Evolutionary conservation across 2,888 invertebrate genomes (phyloP), one percentile per base, ranked within the genome.

Genomic region (Rotaria macrura): DNA sequence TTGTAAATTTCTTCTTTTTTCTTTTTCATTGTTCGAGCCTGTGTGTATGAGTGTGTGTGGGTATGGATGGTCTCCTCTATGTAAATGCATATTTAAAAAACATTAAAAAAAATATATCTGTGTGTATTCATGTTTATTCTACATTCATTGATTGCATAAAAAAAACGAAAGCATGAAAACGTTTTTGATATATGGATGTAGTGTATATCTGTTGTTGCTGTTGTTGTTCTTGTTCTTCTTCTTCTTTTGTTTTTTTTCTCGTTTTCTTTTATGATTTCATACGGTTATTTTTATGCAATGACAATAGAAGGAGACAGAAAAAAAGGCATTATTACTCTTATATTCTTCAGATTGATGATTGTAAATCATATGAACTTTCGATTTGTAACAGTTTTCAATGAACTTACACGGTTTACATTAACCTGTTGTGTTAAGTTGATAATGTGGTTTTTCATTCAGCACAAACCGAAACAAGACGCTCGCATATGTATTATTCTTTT

Each of bases 221-320:
- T 34, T 65, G n/a, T 29, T 65, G 34, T 65, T 49, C 49, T 65
- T 65, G 12, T 34, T 20, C 38, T 65, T 65, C 10, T 65, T 29
- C n/a, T n/a, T n/a, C n/a, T n/a, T n/a, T n/a, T n/a, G n/a, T n/a
- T n/a, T n/a, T n/a, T n/a, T n/a, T n/a, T n/a, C n/a, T n/a, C n/a
- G n/a, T n/a, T 65, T 34, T 65, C 65, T 65, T 65, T 65, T 65
- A 65, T 65, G 65, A 65, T 65, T 65, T 65, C 65, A 65, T 65
- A 65, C 34, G 65, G 34, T 65, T 65, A 65, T 38, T 65, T 65
- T 65, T 65, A 65, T 65, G 65, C 34, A 65, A 65, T 65, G 14
- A 65, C 65, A 65, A 65, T 65, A 65, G 65, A 65, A 65, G 65
- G 65, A 65, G 65, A 65, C 65, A 65, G 65, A 65, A 65, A 65